Base-by-base conservation (phyloP, 1,140 invertebrate genomes). In the Microvelia longipes region DNA sequence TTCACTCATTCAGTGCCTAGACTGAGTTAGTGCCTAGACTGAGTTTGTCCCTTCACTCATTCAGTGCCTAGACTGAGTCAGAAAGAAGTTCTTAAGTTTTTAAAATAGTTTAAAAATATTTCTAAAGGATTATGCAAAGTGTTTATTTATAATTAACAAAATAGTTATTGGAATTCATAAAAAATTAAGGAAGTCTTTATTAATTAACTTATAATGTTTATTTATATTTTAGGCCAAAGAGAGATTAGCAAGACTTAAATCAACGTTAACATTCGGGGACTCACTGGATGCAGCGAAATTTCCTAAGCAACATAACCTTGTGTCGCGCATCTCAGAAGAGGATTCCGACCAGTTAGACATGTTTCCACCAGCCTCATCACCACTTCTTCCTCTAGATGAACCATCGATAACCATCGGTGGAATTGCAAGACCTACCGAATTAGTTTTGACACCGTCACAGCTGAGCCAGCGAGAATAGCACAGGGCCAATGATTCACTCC, bases 181-280 rank as follows among this genome's bases (percentile, higher is more conserved):
- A n/a, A n/a, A n/a, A n/a, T n/a, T n/a, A n/a, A n/a, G n/a, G n/a
- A n/a, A n/a, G n/a, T n/a, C n/a, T n/a, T n/a, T n/a, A n/a, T n/a
- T n/a, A 50, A 50, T 50, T 11, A 50, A 50, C 35, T 50, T 50
- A 50, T 50, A n/a, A n/a, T n/a, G 5, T 50, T 19, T 50, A 50
- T 50, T 50, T 19, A 11, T 50, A 11, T 50, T 50, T 19, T 19
- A 50, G 35, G 35, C 35, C 35, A 50, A 64, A 14, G 72, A 73
- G 67, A 25, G 73, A 15, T 68, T 75, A 19, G 70, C 71, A 0
- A 15, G 75, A 63, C 71, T 76, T 2, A 76, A 75, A 67, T 75
- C 75, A 0, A 75, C 75, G 2, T 66, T 76, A 14, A 76, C 75
- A 1, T 76, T 76, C 28, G 73, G 71, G 24, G 72, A 74, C 26